Percentiles rank a stretch among this genome's conserved stretches.
Conservation (phyloP, 2,113 vertebrate species). For the Brienomyrus longianalis region DNA sequence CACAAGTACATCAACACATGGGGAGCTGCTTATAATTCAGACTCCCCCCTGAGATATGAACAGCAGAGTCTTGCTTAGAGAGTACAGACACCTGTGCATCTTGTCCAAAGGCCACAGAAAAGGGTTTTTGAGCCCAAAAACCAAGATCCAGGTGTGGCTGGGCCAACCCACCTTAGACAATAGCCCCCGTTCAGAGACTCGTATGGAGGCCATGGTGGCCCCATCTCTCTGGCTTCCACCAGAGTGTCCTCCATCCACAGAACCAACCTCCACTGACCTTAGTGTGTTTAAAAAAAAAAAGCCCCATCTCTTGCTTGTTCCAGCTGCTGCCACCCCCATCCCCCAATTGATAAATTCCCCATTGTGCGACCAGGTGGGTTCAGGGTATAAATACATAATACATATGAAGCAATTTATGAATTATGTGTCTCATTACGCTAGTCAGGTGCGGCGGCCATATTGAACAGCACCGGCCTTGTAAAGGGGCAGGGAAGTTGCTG, state of each 20-base stretch:
- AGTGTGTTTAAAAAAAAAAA: conserved; percentile 31
- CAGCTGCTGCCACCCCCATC: background rate
- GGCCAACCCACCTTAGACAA: conserved; percentile 15
- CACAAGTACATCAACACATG: background rate
- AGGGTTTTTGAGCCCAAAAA: background rate
- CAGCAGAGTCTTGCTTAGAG: background rate
- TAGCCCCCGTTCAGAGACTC: background rate
- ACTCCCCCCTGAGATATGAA: background rate
- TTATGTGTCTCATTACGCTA: background rate
- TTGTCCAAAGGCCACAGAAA: background rate
- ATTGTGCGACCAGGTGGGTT: conserved; percentile 18
- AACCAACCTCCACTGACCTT: conserved; percentile 25
- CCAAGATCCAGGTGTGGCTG: conserved; percentile 12
- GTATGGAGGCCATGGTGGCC: conserved; percentile 15
- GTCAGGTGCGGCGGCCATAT: background rate
- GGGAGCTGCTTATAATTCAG: background rate
- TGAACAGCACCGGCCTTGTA: background rate
- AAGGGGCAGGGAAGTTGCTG: background rate
- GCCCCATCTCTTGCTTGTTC: background rate
- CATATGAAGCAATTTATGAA: background rate
- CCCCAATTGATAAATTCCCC: background rate
- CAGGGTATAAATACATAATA: background rate
- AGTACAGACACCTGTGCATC: background rate
- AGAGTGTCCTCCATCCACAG: background rate
- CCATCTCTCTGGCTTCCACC: conserved; percentile 5